phyloP scores from a whole-genome alignment of 2,113 vertebrate species.

The Chascanopsetta lugubris region DNA sequence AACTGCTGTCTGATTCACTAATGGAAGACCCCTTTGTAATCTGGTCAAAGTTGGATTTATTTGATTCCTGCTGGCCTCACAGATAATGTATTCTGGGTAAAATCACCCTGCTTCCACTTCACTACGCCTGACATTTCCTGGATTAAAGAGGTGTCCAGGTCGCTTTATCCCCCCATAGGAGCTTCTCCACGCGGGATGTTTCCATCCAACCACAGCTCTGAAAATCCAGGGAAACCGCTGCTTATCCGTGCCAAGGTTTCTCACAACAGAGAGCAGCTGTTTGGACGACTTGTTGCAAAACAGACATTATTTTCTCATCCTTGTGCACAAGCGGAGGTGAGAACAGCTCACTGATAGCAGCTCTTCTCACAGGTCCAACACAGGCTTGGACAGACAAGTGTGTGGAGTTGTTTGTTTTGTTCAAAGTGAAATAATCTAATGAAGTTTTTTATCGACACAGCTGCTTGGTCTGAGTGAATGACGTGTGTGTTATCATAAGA shows the following conservation, averaged over 20 bases:
- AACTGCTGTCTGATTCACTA: background rate
- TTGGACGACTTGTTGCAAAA: conserved; percentile 39
- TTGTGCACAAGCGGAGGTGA: conserved; percentile 20
- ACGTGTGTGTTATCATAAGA: too few species aligned
- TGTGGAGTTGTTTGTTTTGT: background rate
- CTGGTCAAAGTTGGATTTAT: background rate
- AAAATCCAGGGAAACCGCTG: conserved; percentile 22
- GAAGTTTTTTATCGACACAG: background rate
- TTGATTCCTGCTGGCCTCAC: background rate
- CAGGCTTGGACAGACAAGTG: background rate
- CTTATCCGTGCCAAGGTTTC: background rate
- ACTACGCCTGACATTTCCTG: background rate
- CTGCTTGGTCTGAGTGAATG: background rate
- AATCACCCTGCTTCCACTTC: background rate
- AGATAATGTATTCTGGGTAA: conserved; percentile 5
- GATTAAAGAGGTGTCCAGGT: conserved; percentile 1
- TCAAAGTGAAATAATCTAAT: background rate
- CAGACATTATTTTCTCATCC: conserved; percentile 48
- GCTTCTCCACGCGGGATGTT: background rate
- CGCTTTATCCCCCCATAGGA: background rate
- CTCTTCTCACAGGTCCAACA: conserved; percentile 5
- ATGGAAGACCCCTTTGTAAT: too few species aligned
- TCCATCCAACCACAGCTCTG: conserved; percentile 9
- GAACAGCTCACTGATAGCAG: background rate
- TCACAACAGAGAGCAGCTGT: conserved; percentile 49